Conservation (phyloP, 2,797 vertebrate genomes). For the Amniataba percoides region DNA sequence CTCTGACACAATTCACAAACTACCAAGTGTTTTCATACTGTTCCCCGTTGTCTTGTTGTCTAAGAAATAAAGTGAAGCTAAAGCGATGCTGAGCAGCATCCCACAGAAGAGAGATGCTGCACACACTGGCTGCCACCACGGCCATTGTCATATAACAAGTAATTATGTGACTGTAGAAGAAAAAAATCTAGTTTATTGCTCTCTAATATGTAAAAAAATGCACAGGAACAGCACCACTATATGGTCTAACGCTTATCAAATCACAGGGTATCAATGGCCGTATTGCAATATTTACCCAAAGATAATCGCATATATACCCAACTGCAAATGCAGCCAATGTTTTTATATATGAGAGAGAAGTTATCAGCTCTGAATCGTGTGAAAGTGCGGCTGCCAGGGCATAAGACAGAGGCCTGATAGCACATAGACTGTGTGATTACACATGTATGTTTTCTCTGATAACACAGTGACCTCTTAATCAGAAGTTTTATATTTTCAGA, state of each 20-base stretch:
- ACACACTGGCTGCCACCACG: background rate
- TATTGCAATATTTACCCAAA: constrained; percentile 72
- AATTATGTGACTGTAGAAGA: background rate
- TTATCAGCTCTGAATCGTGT: constrained; percentile 72
- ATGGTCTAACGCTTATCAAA: constrained; percentile 41
- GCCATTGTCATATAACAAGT: background rate
- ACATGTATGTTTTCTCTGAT: constrained; percentile 76
- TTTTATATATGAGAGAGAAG: constrained; percentile 53
- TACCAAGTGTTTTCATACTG: constrained; percentile 47
- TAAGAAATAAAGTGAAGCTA: constrained; percentile 27
- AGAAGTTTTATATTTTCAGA: constrained; percentile 63
- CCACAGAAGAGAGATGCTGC: constrained; percentile 11
- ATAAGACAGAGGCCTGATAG: constrained; percentile 69
- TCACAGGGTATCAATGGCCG: constrained; percentile 47
- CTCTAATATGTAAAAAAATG: background rate
- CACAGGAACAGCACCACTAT: constrained; percentile 9
- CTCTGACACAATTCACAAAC: constrained; percentile 69
- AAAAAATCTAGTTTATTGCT: constrained; percentile 26
- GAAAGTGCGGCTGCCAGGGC: constrained; percentile 62
- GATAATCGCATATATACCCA: constrained; percentile 64
- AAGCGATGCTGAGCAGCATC: constrained; percentile 21
- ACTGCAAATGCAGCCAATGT: constrained; percentile 61
- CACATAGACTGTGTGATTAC: constrained; percentile 53
- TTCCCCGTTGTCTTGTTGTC: constrained; percentile 21
- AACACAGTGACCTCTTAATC: constrained; percentile 70